A percentile compares a stretch with the other conserved stretches of the same genome.
phyloP scores from a whole-genome alignment of 2,888 invertebrate genomes.

The Pycnomerus fuliginosus region DNA sequence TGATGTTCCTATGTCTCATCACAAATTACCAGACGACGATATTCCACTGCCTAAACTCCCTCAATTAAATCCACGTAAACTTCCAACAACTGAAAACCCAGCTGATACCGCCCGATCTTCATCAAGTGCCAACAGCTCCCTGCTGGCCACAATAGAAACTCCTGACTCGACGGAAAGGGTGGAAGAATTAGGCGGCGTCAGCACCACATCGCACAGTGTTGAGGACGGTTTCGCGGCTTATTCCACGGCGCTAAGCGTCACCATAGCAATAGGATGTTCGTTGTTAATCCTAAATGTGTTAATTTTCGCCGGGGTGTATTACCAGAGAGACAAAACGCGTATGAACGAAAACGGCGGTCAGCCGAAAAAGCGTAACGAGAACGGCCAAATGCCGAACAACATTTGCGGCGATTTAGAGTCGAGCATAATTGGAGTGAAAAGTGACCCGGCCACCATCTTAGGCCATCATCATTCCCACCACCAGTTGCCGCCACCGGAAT shows the following conservation, averaged over 20 bases:
- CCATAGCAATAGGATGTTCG: slow-evolving; percentile 93
- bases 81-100: slow-evolving; percentile 56
- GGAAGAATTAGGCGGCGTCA: slow-evolving; percentile 53
- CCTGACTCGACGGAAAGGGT: slow-evolving; percentile 53
- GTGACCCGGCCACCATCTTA: slow-evolving; percentile 70
- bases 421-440: slow-evolving; percentile 52
- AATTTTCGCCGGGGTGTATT: slow-evolving; percentile 93
- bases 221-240: slow-evolving; percentile 89
- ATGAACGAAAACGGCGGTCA: slow-evolving; percentile 60
- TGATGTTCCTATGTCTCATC: slow-evolving; percentile 81
- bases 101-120: slow-evolving; percentile 43
- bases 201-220: slow-evolving; percentile 59
- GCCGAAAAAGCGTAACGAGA: slow-evolving; percentile 73
- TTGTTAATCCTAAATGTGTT: slow-evolving; percentile 87
- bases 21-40: slow-evolving; percentile 72
- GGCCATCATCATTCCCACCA: slow-evolving; percentile 77
- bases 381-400: slow-evolving; percentile 85
- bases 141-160: slow-evolving; percentile 43
- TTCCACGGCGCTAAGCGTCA: slow-evolving; percentile 87
- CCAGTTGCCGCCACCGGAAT: slow-evolving; percentile 80
- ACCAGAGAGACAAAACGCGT: slow-evolving; percentile 83
- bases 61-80: slow-evolving; percentile 59
- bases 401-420: slow-evolving; percentile 82
- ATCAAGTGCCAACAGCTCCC: slow-evolving; percentile 48
- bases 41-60: slow-evolving; percentile 58